phyloP scores from a whole-genome alignment of 2,888 invertebrate genomes.

The Cremastobaeus sp. region DNA sequence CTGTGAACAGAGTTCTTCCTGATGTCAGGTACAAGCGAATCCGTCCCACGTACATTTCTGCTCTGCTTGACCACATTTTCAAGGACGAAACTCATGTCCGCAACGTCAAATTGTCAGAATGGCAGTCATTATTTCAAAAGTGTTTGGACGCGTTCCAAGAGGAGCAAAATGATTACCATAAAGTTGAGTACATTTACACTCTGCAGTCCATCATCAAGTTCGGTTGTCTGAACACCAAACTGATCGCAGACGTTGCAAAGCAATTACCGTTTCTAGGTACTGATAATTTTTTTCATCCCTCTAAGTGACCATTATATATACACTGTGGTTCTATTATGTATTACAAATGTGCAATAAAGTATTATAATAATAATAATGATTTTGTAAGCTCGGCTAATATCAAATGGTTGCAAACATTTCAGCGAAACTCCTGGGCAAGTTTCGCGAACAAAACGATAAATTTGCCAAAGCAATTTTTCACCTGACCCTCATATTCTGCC shows the following conservation, averaged over 20 bases:
- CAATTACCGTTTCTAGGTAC: constrained; percentile 69
- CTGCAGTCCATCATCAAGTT: constrained; percentile 79
- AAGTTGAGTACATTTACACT: constrained; percentile 78
- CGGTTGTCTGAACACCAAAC: constrained; percentile 73
- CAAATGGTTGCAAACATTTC: too few relatives aligned
- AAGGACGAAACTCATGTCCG: constrained; percentile 31
- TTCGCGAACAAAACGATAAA: constrained; percentile 55
- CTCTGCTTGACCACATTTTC: constrained; percentile 20
- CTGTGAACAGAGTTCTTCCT: constrained; percentile 10
- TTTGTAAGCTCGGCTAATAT: too few relatives aligned
- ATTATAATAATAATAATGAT: not conserved
- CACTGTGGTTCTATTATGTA: not conserved
- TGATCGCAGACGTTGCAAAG: constrained; percentile 66
- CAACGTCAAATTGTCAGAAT: constrained; percentile 73
- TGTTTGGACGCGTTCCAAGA: constrained; percentile 63
- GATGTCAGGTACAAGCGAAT: constrained; percentile 29
- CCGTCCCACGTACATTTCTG: constrained; percentile 12
- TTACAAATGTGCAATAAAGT: not conserved
- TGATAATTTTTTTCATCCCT: not conserved
- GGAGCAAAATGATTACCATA: constrained; percentile 76
- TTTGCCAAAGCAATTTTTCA: constrained; percentile 65
- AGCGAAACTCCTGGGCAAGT: constrained; percentile 56
- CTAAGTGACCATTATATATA: not conserved
- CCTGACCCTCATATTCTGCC: constrained; percentile 67
- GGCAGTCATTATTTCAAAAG: constrained; percentile 79